These are phyloP conservation scores for Spilarctia lutea DNA, from an alignment of 2,888 invertebrate species.

Conservation along the genomic window DNA sequence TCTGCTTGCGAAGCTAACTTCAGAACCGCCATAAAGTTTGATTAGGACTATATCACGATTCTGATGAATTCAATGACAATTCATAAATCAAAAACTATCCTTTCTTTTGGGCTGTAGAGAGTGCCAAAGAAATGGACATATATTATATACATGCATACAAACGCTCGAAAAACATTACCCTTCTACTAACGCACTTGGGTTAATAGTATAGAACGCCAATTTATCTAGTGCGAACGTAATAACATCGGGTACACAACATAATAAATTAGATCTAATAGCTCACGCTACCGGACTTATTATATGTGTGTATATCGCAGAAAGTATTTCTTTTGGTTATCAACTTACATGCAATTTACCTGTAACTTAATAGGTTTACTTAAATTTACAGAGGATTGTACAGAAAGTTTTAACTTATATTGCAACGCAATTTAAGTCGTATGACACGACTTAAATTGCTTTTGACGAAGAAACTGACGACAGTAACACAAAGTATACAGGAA, in stretches of 20 bases:
- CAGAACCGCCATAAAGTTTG: too few species aligned
- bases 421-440: neutral
- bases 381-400: neutral
- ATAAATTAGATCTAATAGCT: conserved; percentile 20
- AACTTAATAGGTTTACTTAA: neutral
- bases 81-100: too few species aligned
- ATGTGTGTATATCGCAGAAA: neutral
- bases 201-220: conserved; percentile 11
- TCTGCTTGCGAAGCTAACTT: too few species aligned
- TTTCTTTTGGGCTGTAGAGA: too few species aligned
- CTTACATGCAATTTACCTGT: neutral
- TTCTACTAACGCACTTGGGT: neutral
- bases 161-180: too few species aligned
- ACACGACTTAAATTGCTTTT: neutral
- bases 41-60: too few species aligned
- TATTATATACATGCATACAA: too few species aligned
- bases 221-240: conserved; percentile 17
- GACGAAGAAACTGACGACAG: too few species aligned
- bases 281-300: neutral
- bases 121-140: too few species aligned
- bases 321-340: neutral
- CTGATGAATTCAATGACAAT: too few species aligned
- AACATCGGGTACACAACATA: conserved; percentile 19
- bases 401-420: neutral
- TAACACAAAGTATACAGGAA: too few species aligned